Conservation (phyloP, 2,888 invertebrate genomes). For the Drosophila borborema region DNA sequence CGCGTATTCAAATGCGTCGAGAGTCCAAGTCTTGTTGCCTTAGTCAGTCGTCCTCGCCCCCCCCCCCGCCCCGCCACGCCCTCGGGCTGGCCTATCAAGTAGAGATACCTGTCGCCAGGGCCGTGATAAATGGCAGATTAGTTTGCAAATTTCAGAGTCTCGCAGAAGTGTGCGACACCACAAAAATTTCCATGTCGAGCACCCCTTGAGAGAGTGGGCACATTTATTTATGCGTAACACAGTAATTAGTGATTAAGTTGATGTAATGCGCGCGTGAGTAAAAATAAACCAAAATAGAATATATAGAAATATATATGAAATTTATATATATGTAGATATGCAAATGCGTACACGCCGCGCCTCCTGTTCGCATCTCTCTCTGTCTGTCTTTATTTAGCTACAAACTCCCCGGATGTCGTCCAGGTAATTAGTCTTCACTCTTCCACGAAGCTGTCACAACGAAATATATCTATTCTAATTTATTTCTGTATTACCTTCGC, state of each 20-base stretch:
- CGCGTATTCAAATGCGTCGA: slow-evolving; percentile 14
- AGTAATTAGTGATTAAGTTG: slow-evolving; percentile 78
- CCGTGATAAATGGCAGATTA: slow-evolving; percentile 82
- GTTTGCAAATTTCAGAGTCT: slow-evolving; percentile 76
- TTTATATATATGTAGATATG: neutral
- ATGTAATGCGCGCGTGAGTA: slow-evolving; percentile 52
- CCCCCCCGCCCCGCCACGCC: neutral
- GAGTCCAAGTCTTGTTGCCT: slow-evolving; percentile 1
- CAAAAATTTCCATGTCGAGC: slow-evolving; percentile 50
- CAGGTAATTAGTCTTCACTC: slow-evolving; percentile 52
- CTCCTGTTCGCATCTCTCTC: neutral
- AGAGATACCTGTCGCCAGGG: slow-evolving; percentile 77
- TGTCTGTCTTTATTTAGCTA: slow-evolving; percentile 37
- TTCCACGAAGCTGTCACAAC: slow-evolving; percentile 39
- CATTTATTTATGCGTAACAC: slow-evolving; percentile 64
- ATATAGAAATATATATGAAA: slow-evolving; percentile 5
- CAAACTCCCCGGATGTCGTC: slow-evolving; percentile 45
- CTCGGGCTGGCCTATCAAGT: slow-evolving; percentile 22
- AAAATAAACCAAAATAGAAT: slow-evolving; percentile 32
- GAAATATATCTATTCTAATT: slow-evolving; percentile 17
- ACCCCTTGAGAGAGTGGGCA: slow-evolving; percentile 17
- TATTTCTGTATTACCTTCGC: neutral
- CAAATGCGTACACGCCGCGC: neutral
- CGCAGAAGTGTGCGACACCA: slow-evolving; percentile 57
- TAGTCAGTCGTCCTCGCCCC: no score